Base-by-base conservation (phyloP, 2,113 vertebrate genomes). In the Ibidorhyncha struthersii region DNA sequence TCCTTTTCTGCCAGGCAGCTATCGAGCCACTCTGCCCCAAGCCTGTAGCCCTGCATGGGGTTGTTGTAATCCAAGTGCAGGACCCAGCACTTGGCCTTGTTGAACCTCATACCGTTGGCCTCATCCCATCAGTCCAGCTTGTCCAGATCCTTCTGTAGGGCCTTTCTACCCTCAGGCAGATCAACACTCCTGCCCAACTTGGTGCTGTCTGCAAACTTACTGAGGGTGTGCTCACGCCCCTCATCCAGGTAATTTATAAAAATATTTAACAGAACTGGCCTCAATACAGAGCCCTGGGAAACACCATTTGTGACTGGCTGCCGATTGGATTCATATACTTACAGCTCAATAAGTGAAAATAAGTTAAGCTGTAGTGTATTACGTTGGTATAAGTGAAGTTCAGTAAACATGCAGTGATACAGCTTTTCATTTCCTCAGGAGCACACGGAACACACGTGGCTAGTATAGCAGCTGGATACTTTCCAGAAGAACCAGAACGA, bases 381-480 rank as follows among this genome's bases (percentile, higher is more conserved):
- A 53, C 67, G 40, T 55, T 36, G 14, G 10, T 83, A 8, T 22
- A 45, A 89, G 30, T 27, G 3, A 59, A 59, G 15, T 67, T 88
- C 8, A 26, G 26, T 77, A 36, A 89, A 77, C 8, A 14, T 50
- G 16, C 0, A 18, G 49, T 58, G 40, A 45, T 81, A 27, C 12
- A 59, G 9, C 72, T 71, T 89, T 59, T 66, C 20, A 9, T 96
- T 59, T 92, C 4, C 62, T 20, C 91, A 99, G 99, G 99, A 72
- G 99, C 99, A 86, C 99, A 99, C 69, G 99, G 99, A 70, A 99
- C 99, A 59, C 99, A 99, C 0, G 99, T 99, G 55, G 99, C 99
- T n/a, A 99, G 99, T 94, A 99, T 99, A 66, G 99, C 99, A 63
- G 99, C 99, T 20, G 99, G 99, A 21, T 98, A 99, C 96, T 99